phyloP scores from a whole-genome alignment of 2,888 invertebrate genomes.

The Pristionchus arcanus region DNA sequence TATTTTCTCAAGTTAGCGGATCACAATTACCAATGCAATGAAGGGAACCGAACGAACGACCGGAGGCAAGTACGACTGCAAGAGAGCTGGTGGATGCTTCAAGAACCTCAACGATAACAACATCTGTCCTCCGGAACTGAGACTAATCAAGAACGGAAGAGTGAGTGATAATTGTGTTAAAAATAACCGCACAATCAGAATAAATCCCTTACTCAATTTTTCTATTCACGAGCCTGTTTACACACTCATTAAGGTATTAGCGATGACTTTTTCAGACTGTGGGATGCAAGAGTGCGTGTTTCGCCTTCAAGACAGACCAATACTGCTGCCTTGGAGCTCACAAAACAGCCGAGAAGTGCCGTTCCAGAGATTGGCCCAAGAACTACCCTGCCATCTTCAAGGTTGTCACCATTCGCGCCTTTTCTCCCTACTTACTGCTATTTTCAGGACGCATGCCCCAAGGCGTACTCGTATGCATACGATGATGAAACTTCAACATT shows the following conservation, averaged over 20 bases:
- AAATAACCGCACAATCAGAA: too few relatives aligned
- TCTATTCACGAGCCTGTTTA: too few relatives aligned
- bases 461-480: slow-evolving; percentile 83
- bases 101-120: slow-evolving; percentile 54
- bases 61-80: slow-evolving; percentile 59
- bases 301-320: slow-evolving; percentile 81
- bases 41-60: slow-evolving; percentile 57
- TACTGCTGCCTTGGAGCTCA: slow-evolving; percentile 82
- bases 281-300: slow-evolving; percentile 82
- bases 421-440: neutral
- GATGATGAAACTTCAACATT: slow-evolving; percentile 82
- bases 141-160: slow-evolving; percentile 18
- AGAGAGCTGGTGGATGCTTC: slow-evolving; percentile 58
- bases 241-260: neutral
- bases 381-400: slow-evolving; percentile 81
- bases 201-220: too few relatives aligned
- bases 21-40: neutral
- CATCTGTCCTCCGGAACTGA: slow-evolving; percentile 44
- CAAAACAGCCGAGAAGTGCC: slow-evolving; percentile 80
- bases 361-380: slow-evolving; percentile 65
- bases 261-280: slow-evolving; percentile 67
- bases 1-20: too few relatives aligned
- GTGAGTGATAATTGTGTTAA: neutral
- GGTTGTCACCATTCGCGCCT: slow-evolving; percentile 2
- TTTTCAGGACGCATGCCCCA: slow-evolving; percentile 82